These are phyloP conservation scores for Rhagologus leucostigma DNA, from an alignment of 2,113 vertebrate species.

Conservation along the genomic window DNA sequence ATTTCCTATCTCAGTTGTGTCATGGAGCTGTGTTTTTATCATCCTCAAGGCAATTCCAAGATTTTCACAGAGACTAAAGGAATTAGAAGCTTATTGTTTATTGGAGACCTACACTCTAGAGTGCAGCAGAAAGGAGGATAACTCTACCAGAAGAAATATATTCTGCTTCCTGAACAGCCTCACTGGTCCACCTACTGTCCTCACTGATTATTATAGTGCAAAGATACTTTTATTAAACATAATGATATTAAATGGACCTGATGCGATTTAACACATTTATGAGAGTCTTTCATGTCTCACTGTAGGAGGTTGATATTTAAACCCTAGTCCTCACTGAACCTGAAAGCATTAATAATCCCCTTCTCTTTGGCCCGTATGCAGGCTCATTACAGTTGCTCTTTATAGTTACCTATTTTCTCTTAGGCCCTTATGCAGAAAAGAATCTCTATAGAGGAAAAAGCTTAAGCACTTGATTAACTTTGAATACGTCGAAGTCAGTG, in stretches of 20 bases:
- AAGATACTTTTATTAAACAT: slow-evolving; percentile 53
- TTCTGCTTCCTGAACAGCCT: slow-evolving; percentile 23
- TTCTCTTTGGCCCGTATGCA: slow-evolving; percentile 58
- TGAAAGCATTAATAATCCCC: slow-evolving; percentile 63
- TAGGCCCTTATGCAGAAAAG: slow-evolving; percentile 49
- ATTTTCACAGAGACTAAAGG: slow-evolving; percentile 31
- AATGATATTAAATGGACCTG: slow-evolving; percentile 65
- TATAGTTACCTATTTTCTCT: slow-evolving; percentile 58
- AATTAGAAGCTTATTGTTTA: background rate
- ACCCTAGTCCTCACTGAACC: slow-evolving; percentile 45
- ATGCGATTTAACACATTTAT: slow-evolving; percentile 62
- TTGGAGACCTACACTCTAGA: background rate
- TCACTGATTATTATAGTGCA: slow-evolving; percentile 20
- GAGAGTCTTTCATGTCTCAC: slow-evolving; percentile 56
- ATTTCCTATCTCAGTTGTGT: background rate
- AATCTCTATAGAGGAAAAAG: slow-evolving; percentile 51
- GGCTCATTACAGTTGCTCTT: slow-evolving; percentile 57
- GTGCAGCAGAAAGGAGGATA: background rate
- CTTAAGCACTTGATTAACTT: slow-evolving; percentile 62
- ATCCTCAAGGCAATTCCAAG: slow-evolving; percentile 7
- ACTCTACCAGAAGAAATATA: background rate
- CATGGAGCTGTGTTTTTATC: background rate
- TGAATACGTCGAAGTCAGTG: slow-evolving; percentile 18
- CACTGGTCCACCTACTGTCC: slow-evolving; percentile 34
- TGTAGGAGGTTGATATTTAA: slow-evolving; percentile 50